Base-by-base conservation (phyloP, 1,140 invertebrate genomes). In the Lutraria rhynchaena region DNA sequence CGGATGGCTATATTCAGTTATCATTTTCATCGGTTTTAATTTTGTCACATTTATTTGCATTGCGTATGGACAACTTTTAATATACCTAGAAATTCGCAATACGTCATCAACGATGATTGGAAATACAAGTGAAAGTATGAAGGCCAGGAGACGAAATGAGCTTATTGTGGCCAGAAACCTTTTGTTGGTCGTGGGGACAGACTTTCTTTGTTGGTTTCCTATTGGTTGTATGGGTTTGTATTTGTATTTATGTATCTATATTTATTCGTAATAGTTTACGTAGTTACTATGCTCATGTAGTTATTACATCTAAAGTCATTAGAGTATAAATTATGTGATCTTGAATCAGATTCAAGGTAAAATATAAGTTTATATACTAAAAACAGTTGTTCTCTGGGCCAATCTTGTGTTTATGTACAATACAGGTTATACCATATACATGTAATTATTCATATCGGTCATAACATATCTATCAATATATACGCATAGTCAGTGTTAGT, bases 181-280 rank as follows among this genome's bases (percentile, higher is more conserved):
- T n/a, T 51, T 80, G 3, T 37, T 84, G 0, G 60, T 86, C 7
- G 83, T 71, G 4, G 22, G 78, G 3, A 76, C 83, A 17, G 81
- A 86, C 27, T 85, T 86, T 49, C n/a, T 84, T 9, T 86, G 85
- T 60, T 85, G 85, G 85, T 85, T 85, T 60, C 85, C 85, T 13
- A 71, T 86, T 19, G 75, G 85, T 9, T 11, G 83, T 5, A 81
- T 87, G 81, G 86, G 86, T 73, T 61, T 19, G 11, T 53, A n/a
- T n/a, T n/a, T n/a, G n/a, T n/a, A n/a, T n/a, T n/a, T n/a, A n/a
- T n/a, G n/a, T n/a, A n/a, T n/a, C n/a, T n/a, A n/a, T n/a, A n/a
- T n/a, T n/a, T n/a, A n/a, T n/a, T n/a, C n/a, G n/a, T n/a, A n/a
- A n/a, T n/a, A n/a, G n/a, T n/a, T n/a, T n/a, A n/a, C n/a, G n/a